phyloP scores from a whole-genome alignment of 2,797 vertebrate species.

The Helicolenus hilgendorfi region DNA sequence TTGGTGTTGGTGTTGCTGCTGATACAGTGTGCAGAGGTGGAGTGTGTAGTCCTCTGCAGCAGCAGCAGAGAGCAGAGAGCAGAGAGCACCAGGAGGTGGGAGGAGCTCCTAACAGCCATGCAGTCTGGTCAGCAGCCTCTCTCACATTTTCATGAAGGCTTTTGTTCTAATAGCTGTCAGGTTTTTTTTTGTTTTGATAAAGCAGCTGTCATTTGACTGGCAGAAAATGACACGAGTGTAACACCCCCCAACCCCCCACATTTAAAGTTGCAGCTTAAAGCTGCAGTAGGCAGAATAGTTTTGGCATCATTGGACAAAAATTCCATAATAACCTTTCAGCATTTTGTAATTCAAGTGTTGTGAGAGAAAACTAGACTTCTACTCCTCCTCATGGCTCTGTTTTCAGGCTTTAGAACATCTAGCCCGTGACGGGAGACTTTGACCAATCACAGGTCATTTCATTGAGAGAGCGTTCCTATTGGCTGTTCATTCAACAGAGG shows the following conservation, averaged over 20 bases:
- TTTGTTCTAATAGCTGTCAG: slow-evolving; percentile 17
- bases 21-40: slow-evolving; percentile 71
- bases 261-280: not conserved
- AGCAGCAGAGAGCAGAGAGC: slow-evolving; percentile 1
- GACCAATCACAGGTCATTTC: too few species aligned
- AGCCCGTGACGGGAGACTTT: too few species aligned
- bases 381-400: too few species aligned
- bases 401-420: too few species aligned
- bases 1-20: slow-evolving; percentile 26
- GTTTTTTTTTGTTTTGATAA: not conserved
- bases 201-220: not conserved
- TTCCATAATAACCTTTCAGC: too few species aligned
- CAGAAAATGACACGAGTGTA: not conserved
- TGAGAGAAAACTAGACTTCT: too few species aligned
- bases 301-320: too few species aligned
- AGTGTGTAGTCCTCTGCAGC: slow-evolving; percentile 78
- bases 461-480: too few species aligned
- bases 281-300: too few species aligned
- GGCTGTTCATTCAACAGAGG: too few species aligned
- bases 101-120: slow-evolving; percentile 73
- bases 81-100: slow-evolving; percentile 71
- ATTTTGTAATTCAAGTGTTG: too few species aligned
- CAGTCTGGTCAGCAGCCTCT: slow-evolving; percentile 54
- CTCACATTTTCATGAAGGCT: slow-evolving; percentile 14
- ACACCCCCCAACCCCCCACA: not conserved